phyloP scores from a whole-genome alignment of 1,140 invertebrate genomes.

The Tetramorium parvispinum region DNA sequence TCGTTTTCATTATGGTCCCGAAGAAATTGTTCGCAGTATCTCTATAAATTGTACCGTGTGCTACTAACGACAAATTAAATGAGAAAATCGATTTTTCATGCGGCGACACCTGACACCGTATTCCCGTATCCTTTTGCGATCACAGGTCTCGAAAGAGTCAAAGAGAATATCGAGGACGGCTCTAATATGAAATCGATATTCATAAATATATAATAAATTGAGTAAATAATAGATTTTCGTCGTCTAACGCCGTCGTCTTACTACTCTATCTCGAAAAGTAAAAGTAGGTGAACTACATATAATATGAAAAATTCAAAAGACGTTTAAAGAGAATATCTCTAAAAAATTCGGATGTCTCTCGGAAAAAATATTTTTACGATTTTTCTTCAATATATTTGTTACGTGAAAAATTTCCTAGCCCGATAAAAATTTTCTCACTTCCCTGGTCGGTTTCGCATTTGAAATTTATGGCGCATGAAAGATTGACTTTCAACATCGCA shows the following conservation, averaged over 20 bases:
- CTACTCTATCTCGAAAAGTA: not conserved
- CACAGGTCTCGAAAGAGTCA: conserved; percentile 15
- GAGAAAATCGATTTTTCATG: conserved; percentile 50
- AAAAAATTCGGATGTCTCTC: not conserved
- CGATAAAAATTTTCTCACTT: not conserved
- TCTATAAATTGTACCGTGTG: conserved; percentile 35
- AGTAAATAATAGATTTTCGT: conserved; percentile 1
- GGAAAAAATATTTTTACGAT: not conserved
- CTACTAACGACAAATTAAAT: conserved; percentile 44
- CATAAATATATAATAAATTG: conserved; percentile 17
- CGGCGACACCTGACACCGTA: conserved; percentile 23
- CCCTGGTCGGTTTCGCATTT: not conserved
- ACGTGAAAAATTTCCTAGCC: not conserved
- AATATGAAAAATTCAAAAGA: not conserved
- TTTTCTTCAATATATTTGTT: not conserved
- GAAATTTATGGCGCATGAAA: conserved; percentile 26
- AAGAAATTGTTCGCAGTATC: not conserved
- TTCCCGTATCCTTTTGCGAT: conserved; percentile 18
- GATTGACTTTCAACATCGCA: not conserved
- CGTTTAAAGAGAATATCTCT: not conserved
- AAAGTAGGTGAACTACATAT: not conserved
- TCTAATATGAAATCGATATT: conserved; percentile 43
- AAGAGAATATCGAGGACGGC: conserved; percentile 12
- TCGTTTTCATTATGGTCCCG: not conserved
- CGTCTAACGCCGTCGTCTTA: not conserved